Evolutionary conservation across 1,140 invertebrate genomes (phyloP), one percentile per base, ranked within the genome.

Genomic region (Aporrectodea caliginosa): DNA sequence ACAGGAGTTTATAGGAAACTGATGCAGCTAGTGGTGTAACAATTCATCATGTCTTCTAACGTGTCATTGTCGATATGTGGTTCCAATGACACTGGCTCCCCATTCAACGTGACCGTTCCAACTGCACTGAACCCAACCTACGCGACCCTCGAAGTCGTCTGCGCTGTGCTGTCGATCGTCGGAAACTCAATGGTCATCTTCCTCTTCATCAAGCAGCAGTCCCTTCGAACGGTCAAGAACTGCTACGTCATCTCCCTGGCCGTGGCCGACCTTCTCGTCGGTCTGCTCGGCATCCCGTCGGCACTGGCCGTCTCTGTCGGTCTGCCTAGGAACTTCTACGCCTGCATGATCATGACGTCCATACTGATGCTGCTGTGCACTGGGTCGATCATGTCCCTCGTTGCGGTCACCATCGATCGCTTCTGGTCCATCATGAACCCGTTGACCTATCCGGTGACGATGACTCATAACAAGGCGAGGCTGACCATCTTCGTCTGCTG

Each of bases 391-490:
- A 94, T 97, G 84, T 94, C 93, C 85, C 88, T 97, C 83, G 93
- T 97, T 0, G 95, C 94, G 1, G 94, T 97, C 1, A 94, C 94
- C 29, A 91, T 96, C 78, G 95, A 97, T 89, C 91, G 95, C 69
- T 96, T 95, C 86, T 95, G 94, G 94, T 94, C 95, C 16, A 96
- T 96, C 80, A 90, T 96, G 0, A 91, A 94, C 87, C 94, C 95
- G 0, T 93, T 97, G 92, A 92, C 92, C 79, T 97, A 96, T 86
- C 94, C 94, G 0, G 91, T 93, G 79, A 94, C 93, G 85, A 94
- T 95, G 78, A 91, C 93, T 31, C 93, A 93, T 1, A 93, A 92
- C 87, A 94, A 93, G 73, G 93, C 94, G 78, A 92, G 94, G 83
- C 93, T 91, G 79, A 95, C 95, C 85, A 95, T 96, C 81, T 91